Conservation (phyloP, 2,888 invertebrate genomes). For the Drosophila ezoana region DNA sequence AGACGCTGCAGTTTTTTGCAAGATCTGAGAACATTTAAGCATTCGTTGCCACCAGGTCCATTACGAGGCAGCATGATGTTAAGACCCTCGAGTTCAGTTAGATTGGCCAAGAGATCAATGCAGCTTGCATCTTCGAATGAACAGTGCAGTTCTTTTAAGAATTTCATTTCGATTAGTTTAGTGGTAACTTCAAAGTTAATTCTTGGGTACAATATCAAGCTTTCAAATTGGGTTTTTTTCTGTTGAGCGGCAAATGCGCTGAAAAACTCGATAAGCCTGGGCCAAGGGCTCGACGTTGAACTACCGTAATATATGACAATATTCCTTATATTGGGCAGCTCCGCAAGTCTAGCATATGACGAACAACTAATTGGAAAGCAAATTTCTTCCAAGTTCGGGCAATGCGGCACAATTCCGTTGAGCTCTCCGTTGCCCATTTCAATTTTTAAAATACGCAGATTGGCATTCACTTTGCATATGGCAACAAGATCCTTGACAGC, state of each 20-base stretch:
- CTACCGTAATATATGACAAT: conserved; percentile 18
- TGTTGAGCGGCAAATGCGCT: conserved; percentile 15
- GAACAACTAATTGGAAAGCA: conserved; percentile 22
- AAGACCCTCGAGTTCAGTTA: conserved; percentile 35
- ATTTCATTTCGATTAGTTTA: conserved; percentile 19
- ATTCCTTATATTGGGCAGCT: conserved; percentile 28
- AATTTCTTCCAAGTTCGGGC: conserved; percentile 32
- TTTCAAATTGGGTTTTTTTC: conserved; percentile 10
- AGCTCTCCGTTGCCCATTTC: conserved; percentile 27
- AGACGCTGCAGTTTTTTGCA: conserved; percentile 29
- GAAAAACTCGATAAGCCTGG: conserved; percentile 14
- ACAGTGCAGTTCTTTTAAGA: conserved; percentile 25
- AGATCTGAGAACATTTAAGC: conserved; percentile 20
- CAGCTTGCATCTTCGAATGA: conserved; percentile 31
- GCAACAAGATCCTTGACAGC: conserved; percentile 17
- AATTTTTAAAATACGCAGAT: conserved; percentile 28
- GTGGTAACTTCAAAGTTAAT: conserved; percentile 19
- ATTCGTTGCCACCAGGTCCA: conserved; percentile 25
- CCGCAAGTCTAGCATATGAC: conserved; percentile 23
- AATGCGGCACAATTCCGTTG: conserved; percentile 28
- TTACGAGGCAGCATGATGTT: conserved; percentile 28
- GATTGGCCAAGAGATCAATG: conserved; percentile 31
- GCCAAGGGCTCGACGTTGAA: conserved; percentile 14
- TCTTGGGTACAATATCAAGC: conserved; percentile 6
- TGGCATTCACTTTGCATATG: conserved; percentile 32